phyloP scores from a whole-genome alignment of 2,797 vertebrate genomes.

The Schizopygopsis malacanthus region DNA sequence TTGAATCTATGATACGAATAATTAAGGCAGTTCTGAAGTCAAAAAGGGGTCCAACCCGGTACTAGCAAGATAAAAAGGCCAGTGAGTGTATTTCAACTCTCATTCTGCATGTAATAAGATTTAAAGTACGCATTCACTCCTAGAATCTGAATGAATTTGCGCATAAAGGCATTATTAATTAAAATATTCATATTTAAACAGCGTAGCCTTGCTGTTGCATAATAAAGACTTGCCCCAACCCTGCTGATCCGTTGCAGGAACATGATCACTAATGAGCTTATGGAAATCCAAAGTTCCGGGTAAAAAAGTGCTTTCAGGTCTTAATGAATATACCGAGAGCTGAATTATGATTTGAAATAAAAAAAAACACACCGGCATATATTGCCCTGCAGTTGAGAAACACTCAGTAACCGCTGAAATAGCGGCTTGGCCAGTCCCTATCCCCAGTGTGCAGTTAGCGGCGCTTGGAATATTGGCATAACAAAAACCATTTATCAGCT shows the following conservation, averaged over 20 bases:
- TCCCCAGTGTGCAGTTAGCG: slow-evolving; percentile 21
- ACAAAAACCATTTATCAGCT: slow-evolving; percentile 34
- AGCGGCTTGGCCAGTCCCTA: slow-evolving; percentile 17
- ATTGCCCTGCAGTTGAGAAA: slow-evolving; percentile 47
- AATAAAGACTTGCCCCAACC: slow-evolving; percentile 69
- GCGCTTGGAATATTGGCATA: slow-evolving; percentile 30
- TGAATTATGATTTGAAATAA: slow-evolving; percentile 58
- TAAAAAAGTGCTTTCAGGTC: slow-evolving; percentile 63
- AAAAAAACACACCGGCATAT: slow-evolving; percentile 43
- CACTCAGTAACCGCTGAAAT: slow-evolving; percentile 46
- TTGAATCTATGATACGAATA: too few species aligned
- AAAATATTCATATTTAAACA: slow-evolving; percentile 72
- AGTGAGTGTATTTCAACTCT: slow-evolving; percentile 51
- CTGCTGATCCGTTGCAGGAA: slow-evolving; percentile 67
- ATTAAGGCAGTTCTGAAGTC: too few species aligned
- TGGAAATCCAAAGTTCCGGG: slow-evolving; percentile 69
- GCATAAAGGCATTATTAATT: slow-evolving; percentile 70
- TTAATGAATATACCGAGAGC: slow-evolving; percentile 66
- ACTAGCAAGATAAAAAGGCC: too few species aligned
- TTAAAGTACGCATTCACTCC: slow-evolving; percentile 60
- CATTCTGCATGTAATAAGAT: slow-evolving; percentile 59
- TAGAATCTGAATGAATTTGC: slow-evolving; percentile 64
- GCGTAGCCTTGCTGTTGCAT: slow-evolving; percentile 66
- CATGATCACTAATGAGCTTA: slow-evolving; percentile 76
- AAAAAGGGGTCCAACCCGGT: too few species aligned